Evolutionary conservation across 2,797 vertebrate genomes (phyloP), one percentile per base, ranked within the genome.

Genomic region (Potorous gilbertii): DNA sequence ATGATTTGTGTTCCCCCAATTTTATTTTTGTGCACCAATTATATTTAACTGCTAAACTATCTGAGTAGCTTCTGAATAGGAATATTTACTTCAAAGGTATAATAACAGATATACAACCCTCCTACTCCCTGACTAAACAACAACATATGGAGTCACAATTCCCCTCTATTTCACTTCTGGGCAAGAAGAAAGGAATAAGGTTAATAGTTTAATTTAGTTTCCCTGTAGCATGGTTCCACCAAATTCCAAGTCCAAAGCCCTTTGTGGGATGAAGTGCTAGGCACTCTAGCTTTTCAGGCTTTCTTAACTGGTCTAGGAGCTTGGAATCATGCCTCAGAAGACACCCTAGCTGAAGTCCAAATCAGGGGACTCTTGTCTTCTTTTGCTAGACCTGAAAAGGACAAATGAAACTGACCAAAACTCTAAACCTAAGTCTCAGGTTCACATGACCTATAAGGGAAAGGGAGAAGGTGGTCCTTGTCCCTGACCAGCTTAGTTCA

Each of bases 51-150:
- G 46, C 40, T 66, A n/a, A 81, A 27, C 6, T 46, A 46, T 24
- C 40, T 46, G 40, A 81, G 21, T 46, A 81, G 21, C 3, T 81
- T 74, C 27, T 81, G n/a, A 21, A 46, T 2, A 81, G 29, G 74
- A 46, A 46, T 81, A 81, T 46, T 81, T 81, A 40, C 18, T 81
- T 81, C 74, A 46, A 81, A 81, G 8, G 74, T 11, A 24, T 46
- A 81, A 46, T 40, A 81, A 81, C 2, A 46, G 27, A 81, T 81
- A 27, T 81, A 10, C 18, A 81, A 81, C 1, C 2, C 40, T 21
- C 6, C 8, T 16, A 6, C 34, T 0, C 27, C 56, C 5, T 8
- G 5, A 1, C 5, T 9, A 56, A 8, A 21, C 55, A 24, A 24
- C 5, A 59, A 59, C 57, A 59, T 24, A 40, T 24, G n/a, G 74